Conservation (phyloP, 2,888 invertebrate species). For the Corbicula japonica region DNA sequence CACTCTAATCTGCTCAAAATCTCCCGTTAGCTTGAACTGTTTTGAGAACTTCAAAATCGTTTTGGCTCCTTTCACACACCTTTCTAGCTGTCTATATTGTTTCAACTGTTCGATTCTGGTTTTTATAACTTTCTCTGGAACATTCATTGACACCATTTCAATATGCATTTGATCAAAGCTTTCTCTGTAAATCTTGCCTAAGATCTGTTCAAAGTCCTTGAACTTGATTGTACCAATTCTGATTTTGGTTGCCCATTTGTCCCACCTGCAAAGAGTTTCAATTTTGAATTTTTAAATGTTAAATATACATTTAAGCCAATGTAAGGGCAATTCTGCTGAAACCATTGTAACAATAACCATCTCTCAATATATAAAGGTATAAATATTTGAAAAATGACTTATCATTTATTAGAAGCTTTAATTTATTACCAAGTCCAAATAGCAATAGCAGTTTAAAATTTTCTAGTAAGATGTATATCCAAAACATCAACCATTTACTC, state of each 20-base stretch:
- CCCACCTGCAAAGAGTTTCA: slow-evolving; percentile 21
- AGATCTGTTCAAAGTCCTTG: slow-evolving; percentile 17
- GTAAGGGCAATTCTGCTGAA: no score
- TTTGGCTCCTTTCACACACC: slow-evolving; percentile 63
- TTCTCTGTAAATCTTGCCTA: slow-evolving; percentile 24
- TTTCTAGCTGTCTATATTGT: slow-evolving; percentile 55
- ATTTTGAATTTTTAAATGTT: no score
- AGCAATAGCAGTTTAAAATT: no score
- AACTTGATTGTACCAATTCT: slow-evolving; percentile 32
- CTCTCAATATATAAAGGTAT: no score
- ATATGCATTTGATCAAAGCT: slow-evolving; percentile 14
- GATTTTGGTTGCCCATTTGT: slow-evolving; percentile 7
- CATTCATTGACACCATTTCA: slow-evolving; percentile 30
- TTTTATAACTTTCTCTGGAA: not conserved
- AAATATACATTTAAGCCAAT: no score
- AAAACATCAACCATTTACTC: no score
- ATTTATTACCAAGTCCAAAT: no score
- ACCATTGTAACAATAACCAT: no score
- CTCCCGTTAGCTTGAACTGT: slow-evolving; percentile 54
- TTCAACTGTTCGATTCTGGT: slow-evolving; percentile 63
- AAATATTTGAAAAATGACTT: no score
- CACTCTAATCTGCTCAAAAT: slow-evolving; percentile 38
- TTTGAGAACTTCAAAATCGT: slow-evolving; percentile 63
- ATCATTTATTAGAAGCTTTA: no score
- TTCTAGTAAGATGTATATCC: no score